A percentile compares a stretch with the other conserved stretches of the same genome.
These are phyloP conservation scores for Diceros bicornis DNA, from an alignment of 2,797 vertebrate genomes.

Conservation along the genomic window DNA sequence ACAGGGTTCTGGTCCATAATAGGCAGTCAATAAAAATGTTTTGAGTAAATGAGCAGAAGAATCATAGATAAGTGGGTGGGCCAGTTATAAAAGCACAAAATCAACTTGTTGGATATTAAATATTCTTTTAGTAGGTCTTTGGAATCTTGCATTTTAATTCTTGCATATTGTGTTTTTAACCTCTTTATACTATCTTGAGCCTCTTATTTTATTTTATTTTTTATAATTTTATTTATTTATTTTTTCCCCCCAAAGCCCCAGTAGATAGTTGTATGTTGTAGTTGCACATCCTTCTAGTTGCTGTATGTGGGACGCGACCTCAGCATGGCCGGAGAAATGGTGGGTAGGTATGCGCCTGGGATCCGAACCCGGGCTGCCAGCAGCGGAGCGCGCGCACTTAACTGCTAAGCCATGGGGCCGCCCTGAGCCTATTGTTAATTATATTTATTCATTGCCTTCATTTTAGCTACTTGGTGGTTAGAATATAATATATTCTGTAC, in stretches of 20 bases:
- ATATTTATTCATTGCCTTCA: neutral
- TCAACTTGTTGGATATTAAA: neutral
- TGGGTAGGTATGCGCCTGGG: too few species aligned
- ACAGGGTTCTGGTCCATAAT: neutral
- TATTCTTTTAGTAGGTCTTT: neutral
- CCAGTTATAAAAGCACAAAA: neutral
- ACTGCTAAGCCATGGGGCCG: too few species aligned
- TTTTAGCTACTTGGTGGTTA: neutral
- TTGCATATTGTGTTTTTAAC: constrained; percentile 17
- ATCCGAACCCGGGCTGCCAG: too few species aligned
- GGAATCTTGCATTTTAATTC: constrained; percentile 46
- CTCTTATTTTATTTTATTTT: too few species aligned
- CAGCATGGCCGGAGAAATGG: too few species aligned
- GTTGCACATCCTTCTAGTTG: too few species aligned
- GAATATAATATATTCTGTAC: neutral
- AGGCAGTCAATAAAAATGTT: neutral
- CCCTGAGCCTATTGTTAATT: neutral
- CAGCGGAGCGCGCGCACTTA: too few species aligned
- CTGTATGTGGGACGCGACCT: too few species aligned
- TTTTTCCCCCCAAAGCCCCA: too few species aligned
- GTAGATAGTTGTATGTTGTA: too few species aligned
- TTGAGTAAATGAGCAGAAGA: neutral
- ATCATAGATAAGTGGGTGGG: neutral
- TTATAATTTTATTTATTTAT: too few species aligned
- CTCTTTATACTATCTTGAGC: neutral